phyloP scores from a whole-genome alignment of 2,888 invertebrate species.

The Agrotis puta region DNA sequence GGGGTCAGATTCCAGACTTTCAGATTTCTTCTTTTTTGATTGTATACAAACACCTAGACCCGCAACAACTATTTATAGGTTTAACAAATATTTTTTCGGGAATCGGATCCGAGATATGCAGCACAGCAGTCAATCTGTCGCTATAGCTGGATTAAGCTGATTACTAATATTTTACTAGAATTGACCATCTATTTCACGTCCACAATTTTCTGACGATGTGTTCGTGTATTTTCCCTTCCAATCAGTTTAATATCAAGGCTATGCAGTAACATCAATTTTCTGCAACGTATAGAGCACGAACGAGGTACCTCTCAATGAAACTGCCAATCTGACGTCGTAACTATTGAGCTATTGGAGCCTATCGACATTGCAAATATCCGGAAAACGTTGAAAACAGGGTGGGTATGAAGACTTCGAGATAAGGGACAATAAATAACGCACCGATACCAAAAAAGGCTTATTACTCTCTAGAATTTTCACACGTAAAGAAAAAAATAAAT shows the following conservation, averaged over 20 bases:
- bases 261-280: constrained; percentile 2
- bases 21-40: too few relatives aligned
- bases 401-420: constrained; percentile 19
- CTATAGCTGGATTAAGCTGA: too few relatives aligned
- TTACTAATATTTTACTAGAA: too few relatives aligned
- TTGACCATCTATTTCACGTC: too few relatives aligned
- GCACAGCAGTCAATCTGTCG: too few relatives aligned
- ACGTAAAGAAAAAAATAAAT: constrained; percentile 3
- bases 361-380: constrained; percentile 13
- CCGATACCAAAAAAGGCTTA: neutral
- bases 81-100: too few relatives aligned
- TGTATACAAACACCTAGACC: too few relatives aligned
- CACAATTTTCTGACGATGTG: too few relatives aligned
- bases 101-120: too few relatives aligned
- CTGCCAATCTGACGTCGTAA: constrained; percentile 21
- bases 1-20: too few relatives aligned
- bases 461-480: constrained; percentile 13
- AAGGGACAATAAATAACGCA: neutral
- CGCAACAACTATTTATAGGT: too few relatives aligned
- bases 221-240: neutral
- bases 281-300: neutral
- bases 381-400: neutral
- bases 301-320: constrained; percentile 26
- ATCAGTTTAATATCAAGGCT: neutral
- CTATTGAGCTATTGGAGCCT: constrained; percentile 14